Percentiles rank a stretch among this genome's conserved stretches.
phyloP scores from a whole-genome alignment of 2,888 invertebrate genomes.

The Euplexia lucipara region DNA sequence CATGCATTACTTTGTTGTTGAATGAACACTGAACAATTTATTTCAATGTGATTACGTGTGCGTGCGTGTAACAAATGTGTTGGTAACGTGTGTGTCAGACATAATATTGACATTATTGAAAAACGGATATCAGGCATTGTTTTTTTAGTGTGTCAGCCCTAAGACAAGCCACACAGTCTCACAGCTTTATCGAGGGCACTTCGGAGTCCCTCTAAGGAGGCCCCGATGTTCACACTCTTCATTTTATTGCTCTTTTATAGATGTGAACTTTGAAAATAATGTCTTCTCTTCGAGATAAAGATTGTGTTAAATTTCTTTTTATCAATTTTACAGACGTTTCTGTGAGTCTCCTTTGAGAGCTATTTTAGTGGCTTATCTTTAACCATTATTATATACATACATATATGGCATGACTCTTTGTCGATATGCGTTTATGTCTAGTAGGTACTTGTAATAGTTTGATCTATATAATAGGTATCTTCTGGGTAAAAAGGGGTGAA shows the following conservation, averaged over 20 bases:
- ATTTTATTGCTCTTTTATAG: conserved; percentile 64
- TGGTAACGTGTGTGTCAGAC: no score
- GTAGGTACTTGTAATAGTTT: no score
- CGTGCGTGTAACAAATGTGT: no score
- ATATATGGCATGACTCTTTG: no score
- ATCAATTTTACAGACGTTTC: background rate
- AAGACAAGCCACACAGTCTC: conserved; percentile 63
- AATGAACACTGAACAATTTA: no score
- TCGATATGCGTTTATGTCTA: no score
- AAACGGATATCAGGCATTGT: background rate
- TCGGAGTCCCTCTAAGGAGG: conserved; percentile 53
- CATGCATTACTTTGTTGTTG: no score
- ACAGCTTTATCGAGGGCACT: conserved; percentile 63
- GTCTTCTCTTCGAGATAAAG: conserved; percentile 27
- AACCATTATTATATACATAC: no score
- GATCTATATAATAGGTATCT: no score
- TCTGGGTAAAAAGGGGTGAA: no score
- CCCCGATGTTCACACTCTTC: conserved; percentile 63
- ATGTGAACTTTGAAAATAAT: conserved; percentile 45
- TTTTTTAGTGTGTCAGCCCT: conserved; percentile 70
- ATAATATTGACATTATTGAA: no score
- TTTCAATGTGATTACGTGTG: no score
- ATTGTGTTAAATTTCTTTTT: conserved; percentile 5
- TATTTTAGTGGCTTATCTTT: background rate
- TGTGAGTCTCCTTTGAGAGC: background rate